Conservation (phyloP, 2,797 vertebrate species). For the Cichlasoma orientale region DNA sequence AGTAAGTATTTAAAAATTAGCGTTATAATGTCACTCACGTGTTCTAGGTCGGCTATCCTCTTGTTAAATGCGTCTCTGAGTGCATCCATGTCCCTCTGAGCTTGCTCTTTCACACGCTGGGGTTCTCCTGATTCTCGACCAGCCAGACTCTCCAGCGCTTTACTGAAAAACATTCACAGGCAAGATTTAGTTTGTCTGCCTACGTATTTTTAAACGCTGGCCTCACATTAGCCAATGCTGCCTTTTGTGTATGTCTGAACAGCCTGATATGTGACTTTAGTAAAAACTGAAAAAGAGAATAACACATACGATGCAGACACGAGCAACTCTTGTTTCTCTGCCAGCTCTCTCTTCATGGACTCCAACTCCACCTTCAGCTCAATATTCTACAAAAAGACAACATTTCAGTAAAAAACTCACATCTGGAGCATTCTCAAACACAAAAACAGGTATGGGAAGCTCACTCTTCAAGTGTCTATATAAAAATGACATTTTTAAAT, state of each 20-base stretch:
- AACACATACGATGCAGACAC: constrained; percentile 93
- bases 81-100: constrained; percentile 84
- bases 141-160: constrained; percentile 93
- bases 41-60: constrained; percentile 85
- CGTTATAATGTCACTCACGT: constrained; percentile 67
- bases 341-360: constrained; percentile 93
- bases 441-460: background rate
- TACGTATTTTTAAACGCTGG: background rate
- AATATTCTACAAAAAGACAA: constrained; percentile 86
- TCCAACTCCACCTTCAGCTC: constrained; percentile 97
- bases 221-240: background rate
- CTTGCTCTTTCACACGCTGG: constrained; percentile 82
- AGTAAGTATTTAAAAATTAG: background rate
- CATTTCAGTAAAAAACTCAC: constrained; percentile 13
- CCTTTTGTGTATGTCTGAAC: background rate
- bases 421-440: constrained; percentile 4
- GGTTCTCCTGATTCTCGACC: constrained; percentile 86
- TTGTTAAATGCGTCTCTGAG: constrained; percentile 79
- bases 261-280: background rate
- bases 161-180: constrained; percentile 74
- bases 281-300: background rate
- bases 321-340: constrained; percentile 92
- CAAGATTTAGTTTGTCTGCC: background rate
- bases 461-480: constrained; percentile 1
- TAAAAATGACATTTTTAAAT: constrained; percentile 17